Percentiles rank a stretch among this genome's conserved stretches.
Conservation (phyloP, 2,888 invertebrate species). For the Anagyrus pseudococci region DNA sequence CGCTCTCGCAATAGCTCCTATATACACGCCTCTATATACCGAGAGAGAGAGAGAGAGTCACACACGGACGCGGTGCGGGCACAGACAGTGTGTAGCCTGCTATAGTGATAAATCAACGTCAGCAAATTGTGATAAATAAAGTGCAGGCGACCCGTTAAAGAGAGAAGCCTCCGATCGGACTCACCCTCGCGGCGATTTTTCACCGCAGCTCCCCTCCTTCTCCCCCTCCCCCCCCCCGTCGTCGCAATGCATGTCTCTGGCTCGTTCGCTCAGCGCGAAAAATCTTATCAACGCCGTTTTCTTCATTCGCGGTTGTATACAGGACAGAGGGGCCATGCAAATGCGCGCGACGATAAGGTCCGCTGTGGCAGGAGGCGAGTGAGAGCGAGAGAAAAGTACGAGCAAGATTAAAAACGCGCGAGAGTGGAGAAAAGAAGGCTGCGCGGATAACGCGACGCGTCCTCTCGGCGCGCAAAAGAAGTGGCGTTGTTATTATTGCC, state of each 20-base stretch:
- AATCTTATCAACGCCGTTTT: slow-evolving; percentile 42
- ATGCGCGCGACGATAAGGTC: no score
- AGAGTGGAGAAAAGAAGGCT: no score
- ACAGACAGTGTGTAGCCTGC: slow-evolving; percentile 26
- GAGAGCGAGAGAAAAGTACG: no score
- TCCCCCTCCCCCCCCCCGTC: neutral
- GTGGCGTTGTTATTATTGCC: no score
- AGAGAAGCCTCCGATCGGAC: no score
- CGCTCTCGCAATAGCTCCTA: no score
- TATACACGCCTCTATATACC: neutral
- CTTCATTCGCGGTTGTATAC: slow-evolving; percentile 16
- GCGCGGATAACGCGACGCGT: no score
- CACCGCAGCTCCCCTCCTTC: slow-evolving; percentile 34
- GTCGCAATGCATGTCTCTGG: neutral
- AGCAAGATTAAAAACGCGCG: no score
- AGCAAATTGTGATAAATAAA: slow-evolving; percentile 60
- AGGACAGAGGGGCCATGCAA: no score
- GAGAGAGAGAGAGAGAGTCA: neutral
- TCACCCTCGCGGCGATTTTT: slow-evolving; percentile 44
- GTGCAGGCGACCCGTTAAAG: slow-evolving; percentile 47
- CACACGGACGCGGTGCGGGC: slow-evolving; percentile 39
- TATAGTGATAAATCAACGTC: slow-evolving; percentile 56
- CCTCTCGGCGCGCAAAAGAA: no score
- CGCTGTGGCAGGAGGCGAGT: no score
- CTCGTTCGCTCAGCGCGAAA: slow-evolving; percentile 40